Evolutionary conservation across 2,113 vertebrate species (phyloP).

Genomic region (Raja brachyura): DNA sequence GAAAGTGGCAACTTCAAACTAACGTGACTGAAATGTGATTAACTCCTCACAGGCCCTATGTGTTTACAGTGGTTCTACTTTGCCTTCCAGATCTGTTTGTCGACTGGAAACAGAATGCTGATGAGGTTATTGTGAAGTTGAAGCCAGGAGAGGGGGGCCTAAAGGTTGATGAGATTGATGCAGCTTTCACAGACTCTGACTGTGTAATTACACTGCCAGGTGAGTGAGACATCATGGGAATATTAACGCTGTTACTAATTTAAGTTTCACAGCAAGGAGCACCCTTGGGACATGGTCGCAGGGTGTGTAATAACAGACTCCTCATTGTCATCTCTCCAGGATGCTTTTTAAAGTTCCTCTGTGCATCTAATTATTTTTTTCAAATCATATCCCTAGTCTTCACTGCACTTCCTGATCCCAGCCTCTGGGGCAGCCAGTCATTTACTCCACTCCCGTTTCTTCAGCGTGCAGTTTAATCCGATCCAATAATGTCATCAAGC

Average conservation of each 20-base stretch:
- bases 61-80: neutral
- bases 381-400: neutral
- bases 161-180: constrained; percentile 67
- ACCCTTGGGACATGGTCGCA: too few relatives aligned
- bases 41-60: neutral
- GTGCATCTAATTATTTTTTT: neutral
- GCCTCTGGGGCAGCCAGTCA: too few relatives aligned
- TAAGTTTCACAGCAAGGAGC: neutral
- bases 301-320: neutral
- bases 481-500: neutral
- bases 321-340: neutral
- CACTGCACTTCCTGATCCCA: neutral
- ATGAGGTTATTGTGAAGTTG: constrained; percentile 82
- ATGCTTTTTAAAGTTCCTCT: neutral
- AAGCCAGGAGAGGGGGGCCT: constrained; percentile 65
- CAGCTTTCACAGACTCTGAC: constrained; percentile 76
- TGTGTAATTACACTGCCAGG: constrained; percentile 81
- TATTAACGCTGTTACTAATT: neutral
- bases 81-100: constrained; percentile 70
- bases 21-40: neutral
- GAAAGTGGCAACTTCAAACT: neutral
- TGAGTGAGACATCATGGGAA: neutral
- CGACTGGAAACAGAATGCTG: constrained; percentile 90
- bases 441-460: neutral
- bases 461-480: neutral